A percentile compares a stretch with the other conserved stretches of the same genome.
These are phyloP conservation scores for Palloptera scutellata DNA, from an alignment of 2,888 invertebrate genomes.

Conservation along the genomic window DNA sequence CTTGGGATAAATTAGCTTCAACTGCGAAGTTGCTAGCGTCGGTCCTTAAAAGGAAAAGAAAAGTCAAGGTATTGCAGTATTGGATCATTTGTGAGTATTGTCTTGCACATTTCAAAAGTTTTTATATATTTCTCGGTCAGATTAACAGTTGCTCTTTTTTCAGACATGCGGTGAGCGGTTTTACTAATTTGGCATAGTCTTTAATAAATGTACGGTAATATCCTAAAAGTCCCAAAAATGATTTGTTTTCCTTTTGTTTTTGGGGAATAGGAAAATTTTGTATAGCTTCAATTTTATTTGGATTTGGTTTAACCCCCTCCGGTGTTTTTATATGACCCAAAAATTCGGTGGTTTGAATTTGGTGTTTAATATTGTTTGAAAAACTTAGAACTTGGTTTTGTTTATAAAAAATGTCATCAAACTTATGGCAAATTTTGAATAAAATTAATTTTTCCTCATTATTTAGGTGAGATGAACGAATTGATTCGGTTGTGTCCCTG, in stretches of 20 bases:
- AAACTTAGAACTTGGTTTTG: background rate
- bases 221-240: background rate
- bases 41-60: background rate
- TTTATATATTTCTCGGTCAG: background rate
- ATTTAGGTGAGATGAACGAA: too few species aligned
- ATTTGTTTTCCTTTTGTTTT: background rate
- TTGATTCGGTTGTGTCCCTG: too few species aligned
- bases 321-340: too few species aligned
- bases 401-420: background rate
- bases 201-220: background rate
- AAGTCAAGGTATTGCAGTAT: background rate
- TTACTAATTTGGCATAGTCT: background rate
- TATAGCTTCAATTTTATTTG: background rate
- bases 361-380: background rate
- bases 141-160: background rate
- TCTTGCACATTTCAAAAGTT: too few species aligned
- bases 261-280: background rate
- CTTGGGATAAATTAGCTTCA: background rate
- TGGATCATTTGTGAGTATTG: background rate
- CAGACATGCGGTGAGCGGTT: background rate
- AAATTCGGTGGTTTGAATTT: background rate
- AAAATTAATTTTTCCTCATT: slow-evolving; percentile 39
- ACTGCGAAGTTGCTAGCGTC: background rate
- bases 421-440: slow-evolving; percentile 14
- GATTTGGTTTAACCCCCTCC: background rate